Evolutionary conservation across 2,888 invertebrate species (phyloP), one percentile per base, ranked within the genome.

Genomic region (Hemithea aestivaria): DNA sequence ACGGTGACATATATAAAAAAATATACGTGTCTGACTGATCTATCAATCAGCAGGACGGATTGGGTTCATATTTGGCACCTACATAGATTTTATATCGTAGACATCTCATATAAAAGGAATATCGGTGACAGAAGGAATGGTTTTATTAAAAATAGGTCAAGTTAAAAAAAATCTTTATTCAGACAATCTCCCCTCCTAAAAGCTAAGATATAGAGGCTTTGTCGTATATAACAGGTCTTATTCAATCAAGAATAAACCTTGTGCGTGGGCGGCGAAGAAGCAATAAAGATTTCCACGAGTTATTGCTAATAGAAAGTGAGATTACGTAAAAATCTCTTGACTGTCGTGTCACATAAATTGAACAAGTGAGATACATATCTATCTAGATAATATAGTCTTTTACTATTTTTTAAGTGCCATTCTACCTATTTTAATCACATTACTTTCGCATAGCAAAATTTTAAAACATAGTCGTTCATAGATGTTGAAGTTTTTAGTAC

Each of bases 261-360:
- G 2, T 22, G 42, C 31, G 43, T 48, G 45, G 45, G 42, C 24
- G 26, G 45, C 33, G 34, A 45, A 40, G 39, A 40, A 40, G 34
- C 39, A 43, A 27, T 42, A 45, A 50, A 46, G 37, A 41, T 48
- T 48, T 49, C 39, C 46, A 45, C 43, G 29, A 22, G 47, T 47
- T 47, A 53, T 51, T 48, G 46, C 30, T 39, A 40, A 44, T 46
- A 57, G 62, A 64, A 60, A 64, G 62, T 40, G 35, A 33, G 45
- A 48, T 51, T 47, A 51, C 52, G 49, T 57, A 47, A 55, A 55
- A 57, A 44, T 45, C 39, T 53, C 35, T 41, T 51, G 62, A 57
- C 40, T 45, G 38, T 53, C 35, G 43, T 52, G 62, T 55, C 49
- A 53, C 58, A 59, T 63, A 56, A 65, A 63, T 61, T 63, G 62